These are phyloP conservation scores for Hoplias malabaricus DNA, from an alignment of 2,113 vertebrate species.

Conservation along the genomic window DNA sequence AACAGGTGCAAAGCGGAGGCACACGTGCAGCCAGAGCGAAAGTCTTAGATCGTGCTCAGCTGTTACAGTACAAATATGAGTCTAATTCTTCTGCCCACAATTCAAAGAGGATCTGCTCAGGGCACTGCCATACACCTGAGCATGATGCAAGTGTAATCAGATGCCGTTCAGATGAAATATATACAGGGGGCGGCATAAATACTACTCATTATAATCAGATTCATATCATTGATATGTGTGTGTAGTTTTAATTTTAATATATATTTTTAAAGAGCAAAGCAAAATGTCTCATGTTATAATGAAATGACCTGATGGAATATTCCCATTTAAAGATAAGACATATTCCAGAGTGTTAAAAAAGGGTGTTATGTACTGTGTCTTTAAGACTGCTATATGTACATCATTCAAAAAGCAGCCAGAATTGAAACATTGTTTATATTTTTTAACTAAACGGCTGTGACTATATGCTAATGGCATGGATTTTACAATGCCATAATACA, in stretches of 20 bases:
- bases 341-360: too few relatives aligned
- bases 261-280: neutral
- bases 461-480: too few relatives aligned
- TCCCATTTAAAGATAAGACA: too few relatives aligned
- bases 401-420: too few relatives aligned
- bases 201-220: conserved; percentile 12
- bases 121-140: conserved; percentile 3
- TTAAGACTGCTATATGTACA: too few relatives aligned
- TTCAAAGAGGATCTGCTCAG: conserved; percentile 23
- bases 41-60: conserved; percentile 28
- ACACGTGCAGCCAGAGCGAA: conserved; percentile 8
- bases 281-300: too few relatives aligned
- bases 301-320: too few relatives aligned
- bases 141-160: neutral
- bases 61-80: conserved; percentile 34
- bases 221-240: neutral
- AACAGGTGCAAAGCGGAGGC: conserved; percentile 45
- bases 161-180: neutral
- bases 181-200: neutral
- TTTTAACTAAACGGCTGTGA: too few relatives aligned
- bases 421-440: too few relatives aligned
- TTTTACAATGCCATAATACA: too few relatives aligned
- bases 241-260: neutral
- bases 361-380: too few relatives aligned
- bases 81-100: conserved; percentile 23